Evolutionary conservation across 2,113 vertebrate species (phyloP).

Genomic region (Potamarius usumacintae): DNA sequence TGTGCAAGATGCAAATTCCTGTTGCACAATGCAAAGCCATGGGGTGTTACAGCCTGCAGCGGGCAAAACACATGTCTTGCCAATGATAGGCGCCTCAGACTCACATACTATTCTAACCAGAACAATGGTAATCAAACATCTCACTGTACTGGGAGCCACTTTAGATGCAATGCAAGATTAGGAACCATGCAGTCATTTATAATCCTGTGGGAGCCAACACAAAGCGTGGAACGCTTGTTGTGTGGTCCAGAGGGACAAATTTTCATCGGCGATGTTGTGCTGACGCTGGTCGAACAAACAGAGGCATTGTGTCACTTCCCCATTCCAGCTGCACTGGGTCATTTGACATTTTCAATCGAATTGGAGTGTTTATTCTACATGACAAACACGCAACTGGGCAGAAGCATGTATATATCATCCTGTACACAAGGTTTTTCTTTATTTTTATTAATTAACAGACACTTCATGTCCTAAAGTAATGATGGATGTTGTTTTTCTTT

Average conservation of each 20-base stretch:
- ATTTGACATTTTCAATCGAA: slow-evolving; percentile 52
- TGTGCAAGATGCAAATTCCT: slow-evolving; percentile 67
- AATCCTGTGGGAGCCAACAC: slow-evolving; percentile 63
- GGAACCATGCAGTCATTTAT: slow-evolving; percentile 60
- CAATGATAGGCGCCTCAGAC: slow-evolving; percentile 56
- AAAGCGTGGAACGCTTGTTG: slow-evolving; percentile 77
- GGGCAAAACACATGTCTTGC: slow-evolving; percentile 66
- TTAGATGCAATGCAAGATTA: slow-evolving; percentile 75
- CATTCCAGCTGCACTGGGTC: slow-evolving; percentile 54
- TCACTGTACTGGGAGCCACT: slow-evolving; percentile 68
- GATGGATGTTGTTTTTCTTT: too few species aligned
- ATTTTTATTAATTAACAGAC: too few species aligned
- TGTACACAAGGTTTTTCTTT: neutral
- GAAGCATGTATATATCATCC: neutral
- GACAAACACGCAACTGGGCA: slow-evolving; percentile 10
- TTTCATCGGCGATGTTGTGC: slow-evolving; percentile 53
- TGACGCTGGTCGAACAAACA: slow-evolving; percentile 67
- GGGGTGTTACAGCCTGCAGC: slow-evolving; percentile 65
- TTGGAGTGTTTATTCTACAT: slow-evolving; percentile 49
- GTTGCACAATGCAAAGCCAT: slow-evolving; percentile 70
- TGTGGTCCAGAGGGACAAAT: slow-evolving; percentile 61
- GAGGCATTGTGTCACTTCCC: slow-evolving; percentile 62
- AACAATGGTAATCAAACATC: slow-evolving; percentile 76
- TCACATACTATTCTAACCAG: slow-evolving; percentile 66
- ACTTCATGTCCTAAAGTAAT: too few species aligned